phyloP scores from a whole-genome alignment of 2,888 invertebrate genomes.

The Anticlea derivata region DNA sequence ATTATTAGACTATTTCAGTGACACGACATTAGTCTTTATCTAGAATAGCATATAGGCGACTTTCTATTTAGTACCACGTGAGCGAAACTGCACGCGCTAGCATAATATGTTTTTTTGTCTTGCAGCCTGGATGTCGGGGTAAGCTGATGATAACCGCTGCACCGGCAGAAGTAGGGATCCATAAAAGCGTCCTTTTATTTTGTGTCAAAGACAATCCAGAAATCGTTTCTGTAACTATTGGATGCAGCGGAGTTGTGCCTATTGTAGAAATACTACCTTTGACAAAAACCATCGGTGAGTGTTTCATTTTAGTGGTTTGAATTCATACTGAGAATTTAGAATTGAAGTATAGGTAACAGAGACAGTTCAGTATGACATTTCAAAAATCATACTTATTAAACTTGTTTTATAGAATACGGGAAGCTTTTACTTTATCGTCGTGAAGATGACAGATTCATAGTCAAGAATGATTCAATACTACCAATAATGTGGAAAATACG shows the following conservation, averaged over 20 bases:
- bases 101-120: slow-evolving; percentile 14
- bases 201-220: slow-evolving; percentile 85
- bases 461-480: slow-evolving; percentile 83
- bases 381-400: no score
- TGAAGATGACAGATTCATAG: slow-evolving; percentile 72
- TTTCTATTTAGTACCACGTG: no score
- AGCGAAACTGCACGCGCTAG: no score
- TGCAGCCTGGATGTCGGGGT: slow-evolving; percentile 68
- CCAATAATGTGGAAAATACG: slow-evolving; percentile 82
- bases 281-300: slow-evolving; percentile 64
- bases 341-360: no score
- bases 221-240: slow-evolving; percentile 75
- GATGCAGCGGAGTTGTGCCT: slow-evolving; percentile 79
- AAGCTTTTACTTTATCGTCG: slow-evolving; percentile 78
- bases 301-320: neutral
- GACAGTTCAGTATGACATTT: no score
- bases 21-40: no score
- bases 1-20: no score
- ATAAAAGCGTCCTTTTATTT: slow-evolving; percentile 59
- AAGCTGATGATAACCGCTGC: slow-evolving; percentile 68
- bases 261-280: slow-evolving; percentile 74
- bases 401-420: slow-evolving; percentile 71
- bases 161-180: slow-evolving; percentile 61
- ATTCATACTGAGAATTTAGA: no score
- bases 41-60: no score